Evolutionary conservation across 1,140 invertebrate genomes (phyloP).

Genomic region (Zaprionus capensis): DNA sequence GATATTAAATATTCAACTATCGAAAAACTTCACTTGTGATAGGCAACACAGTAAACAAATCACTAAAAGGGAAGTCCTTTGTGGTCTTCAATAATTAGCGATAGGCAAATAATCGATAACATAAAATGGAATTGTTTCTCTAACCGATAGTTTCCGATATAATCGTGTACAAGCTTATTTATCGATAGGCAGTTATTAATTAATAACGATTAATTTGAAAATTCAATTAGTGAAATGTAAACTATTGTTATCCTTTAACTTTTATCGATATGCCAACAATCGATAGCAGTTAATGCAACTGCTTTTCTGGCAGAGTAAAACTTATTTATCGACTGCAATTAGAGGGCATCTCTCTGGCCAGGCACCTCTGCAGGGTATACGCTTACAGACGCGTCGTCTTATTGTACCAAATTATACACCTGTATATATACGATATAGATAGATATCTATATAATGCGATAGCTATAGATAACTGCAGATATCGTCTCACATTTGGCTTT

Average conservation of each 20-base stretch:
- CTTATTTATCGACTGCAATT: constrained; percentile 32
- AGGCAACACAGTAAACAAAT: too few species aligned
- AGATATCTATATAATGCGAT: background rate
- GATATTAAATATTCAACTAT: too few species aligned
- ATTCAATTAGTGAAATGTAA: background rate
- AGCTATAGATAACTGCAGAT: constrained; percentile 5
- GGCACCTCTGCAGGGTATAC: background rate
- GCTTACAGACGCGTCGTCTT: constrained; percentile 6
- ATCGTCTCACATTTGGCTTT: constrained; percentile 34
- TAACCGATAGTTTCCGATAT: too few species aligned
- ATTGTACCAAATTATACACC: background rate
- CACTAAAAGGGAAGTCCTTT: too few species aligned
- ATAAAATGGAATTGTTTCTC: too few species aligned
- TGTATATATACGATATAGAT: background rate
- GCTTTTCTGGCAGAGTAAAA: background rate
- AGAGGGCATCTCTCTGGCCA: constrained; percentile 7
- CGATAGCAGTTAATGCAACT: background rate
- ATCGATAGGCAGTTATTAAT: background rate
- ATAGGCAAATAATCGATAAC: background rate
- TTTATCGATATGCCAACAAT: constrained; percentile 7
- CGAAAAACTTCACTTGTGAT: too few species aligned
- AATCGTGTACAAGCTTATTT: background rate
- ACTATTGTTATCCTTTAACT: background rate
- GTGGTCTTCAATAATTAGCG: background rate
- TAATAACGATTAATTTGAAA: background rate